phyloP scores from a whole-genome alignment of 2,113 vertebrate genomes.

The Rhombomys opimus region DNA sequence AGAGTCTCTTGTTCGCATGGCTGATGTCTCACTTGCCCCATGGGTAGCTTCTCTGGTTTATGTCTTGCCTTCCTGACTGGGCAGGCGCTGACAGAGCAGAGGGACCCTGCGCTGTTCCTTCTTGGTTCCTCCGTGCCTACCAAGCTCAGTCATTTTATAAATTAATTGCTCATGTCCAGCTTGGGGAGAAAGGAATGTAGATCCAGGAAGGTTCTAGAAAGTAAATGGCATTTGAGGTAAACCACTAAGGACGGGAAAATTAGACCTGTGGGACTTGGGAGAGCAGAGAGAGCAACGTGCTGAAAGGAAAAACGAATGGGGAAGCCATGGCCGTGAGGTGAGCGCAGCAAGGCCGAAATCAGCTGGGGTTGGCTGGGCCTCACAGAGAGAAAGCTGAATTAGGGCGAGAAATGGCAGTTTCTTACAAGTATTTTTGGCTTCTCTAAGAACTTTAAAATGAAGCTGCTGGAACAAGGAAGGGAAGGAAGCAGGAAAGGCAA shows the following conservation, averaged over 20 bases:
- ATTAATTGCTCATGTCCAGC: background rate
- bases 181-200: background rate
- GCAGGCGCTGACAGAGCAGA: background rate
- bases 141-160: background rate
- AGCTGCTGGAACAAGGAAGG: background rate
- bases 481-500: background rate
- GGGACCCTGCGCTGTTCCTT: background rate
- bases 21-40: background rate
- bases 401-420: background rate
- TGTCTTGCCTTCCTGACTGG: background rate
- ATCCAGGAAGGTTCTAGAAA: background rate
- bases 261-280: background rate
- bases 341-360: too few relatives aligned
- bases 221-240: background rate
- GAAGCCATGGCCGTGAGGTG: background rate
- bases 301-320: background rate
- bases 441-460: background rate
- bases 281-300: background rate
- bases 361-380: background rate
- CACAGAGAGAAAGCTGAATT: background rate
- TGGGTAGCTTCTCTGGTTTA: too few relatives aligned
- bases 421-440: background rate
- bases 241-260: background rate
- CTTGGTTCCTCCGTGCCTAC: background rate
- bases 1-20: background rate